A percentile compares a stretch with the other conserved stretches of the same genome.
These are phyloP conservation scores for Netelia inedita DNA, from an alignment of 2,888 invertebrate species.

Conservation along the genomic window DNA sequence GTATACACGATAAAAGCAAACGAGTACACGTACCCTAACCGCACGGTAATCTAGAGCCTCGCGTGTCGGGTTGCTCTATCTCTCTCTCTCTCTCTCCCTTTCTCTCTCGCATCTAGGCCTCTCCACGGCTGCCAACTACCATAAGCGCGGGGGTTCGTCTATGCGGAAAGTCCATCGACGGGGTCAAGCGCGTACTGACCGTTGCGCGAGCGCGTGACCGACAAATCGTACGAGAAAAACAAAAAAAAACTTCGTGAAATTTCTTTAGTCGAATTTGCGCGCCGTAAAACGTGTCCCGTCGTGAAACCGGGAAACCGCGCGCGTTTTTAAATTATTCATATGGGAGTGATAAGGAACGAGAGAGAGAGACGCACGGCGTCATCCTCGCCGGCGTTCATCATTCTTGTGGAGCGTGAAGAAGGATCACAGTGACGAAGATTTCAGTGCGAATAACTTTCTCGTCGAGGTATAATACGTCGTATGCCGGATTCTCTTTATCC, in stretches of 20 bases:
- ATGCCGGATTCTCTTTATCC: not conserved
- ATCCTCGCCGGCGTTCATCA: too few species aligned
- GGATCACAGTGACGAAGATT: slow-evolving; percentile 13
- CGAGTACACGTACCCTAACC: slow-evolving; percentile 22
- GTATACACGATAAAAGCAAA: not conserved
- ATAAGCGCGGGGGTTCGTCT: slow-evolving; percentile 1
- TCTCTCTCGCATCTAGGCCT: not conserved
- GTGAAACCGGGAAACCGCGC: too few species aligned
- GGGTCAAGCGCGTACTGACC: slow-evolving; percentile 54
- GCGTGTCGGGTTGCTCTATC: slow-evolving; percentile 40
- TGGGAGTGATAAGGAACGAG: too few species aligned
- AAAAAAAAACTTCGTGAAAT: not conserved
- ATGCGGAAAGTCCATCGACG: not conserved
- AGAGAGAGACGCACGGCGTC: too few species aligned
- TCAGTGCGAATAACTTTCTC: slow-evolving; percentile 18
- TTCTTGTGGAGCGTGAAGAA: too few species aligned
- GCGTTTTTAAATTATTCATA: too few species aligned
- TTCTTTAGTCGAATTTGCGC: too few species aligned
- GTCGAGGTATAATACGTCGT: not conserved
- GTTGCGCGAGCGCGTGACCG: slow-evolving; percentile 5
- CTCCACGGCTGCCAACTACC: not conserved
- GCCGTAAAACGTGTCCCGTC: too few species aligned
- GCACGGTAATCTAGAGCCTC: slow-evolving; percentile 61
- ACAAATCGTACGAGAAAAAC: not conserved
- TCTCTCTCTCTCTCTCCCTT: not conserved